These are phyloP conservation scores for Ceyx margarethae DNA, from an alignment of 2,113 vertebrate species.

Conservation along the genomic window DNA sequence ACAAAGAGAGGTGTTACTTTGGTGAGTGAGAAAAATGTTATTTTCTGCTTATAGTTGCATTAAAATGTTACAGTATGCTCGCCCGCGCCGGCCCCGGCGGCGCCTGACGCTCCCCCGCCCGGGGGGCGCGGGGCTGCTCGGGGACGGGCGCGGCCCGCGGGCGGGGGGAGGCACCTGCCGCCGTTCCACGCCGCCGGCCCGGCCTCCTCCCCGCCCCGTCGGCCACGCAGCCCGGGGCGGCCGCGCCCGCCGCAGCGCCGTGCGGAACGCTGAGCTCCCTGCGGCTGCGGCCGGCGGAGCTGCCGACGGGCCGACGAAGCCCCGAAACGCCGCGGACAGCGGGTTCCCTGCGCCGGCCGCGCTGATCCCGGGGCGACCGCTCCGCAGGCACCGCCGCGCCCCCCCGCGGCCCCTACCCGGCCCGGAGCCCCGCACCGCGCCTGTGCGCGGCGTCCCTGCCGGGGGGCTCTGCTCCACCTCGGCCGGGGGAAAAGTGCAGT, in stretches of 20 bases:
- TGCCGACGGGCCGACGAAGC: not conserved
- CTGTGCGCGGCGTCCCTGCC: not conserved
- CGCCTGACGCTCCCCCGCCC: too few relatives aligned
- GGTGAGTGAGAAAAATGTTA: conserved; percentile 70
- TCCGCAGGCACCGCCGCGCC: not conserved
- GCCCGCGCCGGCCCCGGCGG: too few relatives aligned
- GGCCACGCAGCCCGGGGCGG: not conserved
- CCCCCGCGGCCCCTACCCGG: not conserved
- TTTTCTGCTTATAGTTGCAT: conserved; percentile 68
- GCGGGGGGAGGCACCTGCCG: not conserved
- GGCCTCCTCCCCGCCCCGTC: not conserved
- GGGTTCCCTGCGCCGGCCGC: not conserved
- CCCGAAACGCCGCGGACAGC: not conserved
- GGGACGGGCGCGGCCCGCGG: not conserved
- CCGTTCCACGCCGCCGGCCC: not conserved
- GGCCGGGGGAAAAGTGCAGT: accelerated
- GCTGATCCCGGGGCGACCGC: not conserved
- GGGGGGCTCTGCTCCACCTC: not conserved
- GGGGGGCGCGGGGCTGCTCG: not conserved
- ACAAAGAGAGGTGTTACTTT: conserved; percentile 73
- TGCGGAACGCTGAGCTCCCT: too few relatives aligned
- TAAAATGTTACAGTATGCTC: conserved; percentile 46
- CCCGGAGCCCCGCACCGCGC: not conserved
- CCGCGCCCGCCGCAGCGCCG: too few relatives aligned
- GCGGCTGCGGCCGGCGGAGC: not conserved